These are phyloP conservation scores for Vespertilio murinus DNA, from an alignment of 2,797 vertebrate species.

Conservation along the genomic window DNA sequence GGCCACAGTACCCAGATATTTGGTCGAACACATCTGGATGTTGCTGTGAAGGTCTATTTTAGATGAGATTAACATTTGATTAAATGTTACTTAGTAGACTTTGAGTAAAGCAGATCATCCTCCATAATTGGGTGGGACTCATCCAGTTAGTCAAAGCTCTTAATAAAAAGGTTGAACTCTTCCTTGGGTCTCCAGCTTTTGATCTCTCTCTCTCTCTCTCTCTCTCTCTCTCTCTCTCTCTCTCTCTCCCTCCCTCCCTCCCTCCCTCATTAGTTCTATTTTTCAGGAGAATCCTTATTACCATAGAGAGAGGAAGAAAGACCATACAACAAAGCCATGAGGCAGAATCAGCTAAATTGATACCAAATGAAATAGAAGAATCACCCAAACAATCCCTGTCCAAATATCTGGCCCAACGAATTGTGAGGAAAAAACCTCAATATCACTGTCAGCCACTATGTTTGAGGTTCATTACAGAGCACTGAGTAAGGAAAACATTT, in stretches of 20 bases:
- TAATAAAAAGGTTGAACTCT: neutral
- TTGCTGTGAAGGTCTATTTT: neutral
- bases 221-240: neutral
- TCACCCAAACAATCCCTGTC: neutral
- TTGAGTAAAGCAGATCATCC: neutral
- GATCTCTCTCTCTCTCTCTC: neutral
- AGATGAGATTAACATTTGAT: neutral
- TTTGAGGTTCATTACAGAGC: neutral
- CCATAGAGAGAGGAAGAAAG: neutral
- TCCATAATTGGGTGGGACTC: neutral
- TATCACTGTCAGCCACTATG: neutral
- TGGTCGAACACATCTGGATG: neutral
- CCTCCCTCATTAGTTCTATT: neutral
- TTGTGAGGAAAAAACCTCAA: neutral
- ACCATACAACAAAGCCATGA: neutral
- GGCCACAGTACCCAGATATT: neutral
- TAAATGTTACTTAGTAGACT: neutral
- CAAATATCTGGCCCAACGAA: neutral
- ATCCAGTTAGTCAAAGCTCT: neutral
- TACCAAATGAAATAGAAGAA: neutral
- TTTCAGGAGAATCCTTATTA: neutral
- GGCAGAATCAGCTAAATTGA: neutral
- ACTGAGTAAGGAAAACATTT: neutral
- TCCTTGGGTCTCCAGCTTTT: neutral
- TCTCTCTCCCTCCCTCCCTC: too few relatives aligned